Evolutionary conservation across 2,888 invertebrate species (phyloP), one percentile per base, ranked within the genome.

Genomic region (Alviniconcha strummeri): DNA sequence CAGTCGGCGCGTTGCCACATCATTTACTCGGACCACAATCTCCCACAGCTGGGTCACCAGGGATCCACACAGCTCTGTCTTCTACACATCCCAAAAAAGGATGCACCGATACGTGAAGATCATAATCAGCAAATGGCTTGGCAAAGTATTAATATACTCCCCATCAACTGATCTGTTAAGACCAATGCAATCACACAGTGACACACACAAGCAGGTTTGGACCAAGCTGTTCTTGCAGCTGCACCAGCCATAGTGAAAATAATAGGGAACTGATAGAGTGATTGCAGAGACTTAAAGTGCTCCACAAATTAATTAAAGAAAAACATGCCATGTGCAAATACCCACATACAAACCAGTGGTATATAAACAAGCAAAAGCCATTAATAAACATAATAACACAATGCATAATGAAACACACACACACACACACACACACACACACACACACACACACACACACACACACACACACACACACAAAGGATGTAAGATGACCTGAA

Each of bases 11-110:
- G 86, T 89, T n/a, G 86, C 86, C 52, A 89, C 84, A 57, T 90
- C 87, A 82, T 91, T 91, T 17, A 88, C 87, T 83, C 86, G 86
- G 72, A 85, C 81, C n/a, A 90, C 83, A 67, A 90, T 72, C 67
- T 88, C 87, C 82, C 81, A 84, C 79, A 88, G 84, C 8, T 81
- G 67, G 4, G 86, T 85, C 36, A 89, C 85, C n/a, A 89, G 81
- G 19, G 84, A 86, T 55, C 83, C 85, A 82, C 88, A 88, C n/a
- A 88, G 82, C 55, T 89, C 88, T 17, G 87, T 79, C 8, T 87
- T 84, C 90, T 90, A 74, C 19, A 85, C 79, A 69, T 6, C 77
- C 56, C 36, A 36, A 36, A 36, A 36, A 36, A 36, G 3, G 36
- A 36, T 36, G 36, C 3, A 36, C 36, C 36, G 3, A 36, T 36